Percentiles rank a stretch among this genome's conserved stretches.
Evolutionary conservation across 1,140 invertebrate species (phyloP).

Genomic region (Phocides pigmalion): DNA sequence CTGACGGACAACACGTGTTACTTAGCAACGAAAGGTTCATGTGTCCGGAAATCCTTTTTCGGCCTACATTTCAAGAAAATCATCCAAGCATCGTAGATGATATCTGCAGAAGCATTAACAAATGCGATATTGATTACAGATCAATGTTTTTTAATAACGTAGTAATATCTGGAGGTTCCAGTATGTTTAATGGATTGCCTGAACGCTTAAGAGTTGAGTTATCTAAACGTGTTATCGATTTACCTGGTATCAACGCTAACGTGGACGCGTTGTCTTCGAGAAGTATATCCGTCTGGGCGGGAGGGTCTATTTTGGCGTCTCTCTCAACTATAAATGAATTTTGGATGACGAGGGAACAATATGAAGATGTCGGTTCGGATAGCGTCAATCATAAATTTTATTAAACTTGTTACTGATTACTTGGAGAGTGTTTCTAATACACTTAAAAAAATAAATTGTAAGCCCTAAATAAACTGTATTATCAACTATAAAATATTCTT

Average conservation of each 20-base stretch:
- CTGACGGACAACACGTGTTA: constrained; percentile 92
- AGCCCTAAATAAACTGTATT: too few relatives aligned
- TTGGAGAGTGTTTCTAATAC: too few relatives aligned
- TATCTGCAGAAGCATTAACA: constrained; percentile 93
- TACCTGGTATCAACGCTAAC: constrained; percentile 91
- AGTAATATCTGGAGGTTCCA: constrained; percentile 91
- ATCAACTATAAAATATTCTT: too few relatives aligned
- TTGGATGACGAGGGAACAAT: constrained; percentile 91
- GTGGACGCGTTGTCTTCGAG: constrained; percentile 94
- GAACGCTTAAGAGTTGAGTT: constrained; percentile 93
- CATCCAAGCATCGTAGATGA: constrained; percentile 91
- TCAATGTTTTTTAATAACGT: constrained; percentile 92
- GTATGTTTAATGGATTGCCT: constrained; percentile 91
- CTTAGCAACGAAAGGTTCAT: constrained; percentile 94
- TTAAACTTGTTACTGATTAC: too few relatives aligned
- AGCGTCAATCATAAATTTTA: constrained; percentile 16
- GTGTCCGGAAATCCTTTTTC: constrained; percentile 94
- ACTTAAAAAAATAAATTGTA: neutral
- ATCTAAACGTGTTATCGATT: constrained; percentile 85
- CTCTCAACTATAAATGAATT: constrained; percentile 90
- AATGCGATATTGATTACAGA: constrained; percentile 92
- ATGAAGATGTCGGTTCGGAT: constrained; percentile 88
- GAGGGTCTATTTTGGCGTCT: constrained; percentile 91
- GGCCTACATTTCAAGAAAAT: constrained; percentile 90
- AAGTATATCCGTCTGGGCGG: constrained; percentile 91